These are phyloP conservation scores for Barnardius zonarius DNA, from an alignment of 2,113 vertebrate genomes.

Conservation along the genomic window DNA sequence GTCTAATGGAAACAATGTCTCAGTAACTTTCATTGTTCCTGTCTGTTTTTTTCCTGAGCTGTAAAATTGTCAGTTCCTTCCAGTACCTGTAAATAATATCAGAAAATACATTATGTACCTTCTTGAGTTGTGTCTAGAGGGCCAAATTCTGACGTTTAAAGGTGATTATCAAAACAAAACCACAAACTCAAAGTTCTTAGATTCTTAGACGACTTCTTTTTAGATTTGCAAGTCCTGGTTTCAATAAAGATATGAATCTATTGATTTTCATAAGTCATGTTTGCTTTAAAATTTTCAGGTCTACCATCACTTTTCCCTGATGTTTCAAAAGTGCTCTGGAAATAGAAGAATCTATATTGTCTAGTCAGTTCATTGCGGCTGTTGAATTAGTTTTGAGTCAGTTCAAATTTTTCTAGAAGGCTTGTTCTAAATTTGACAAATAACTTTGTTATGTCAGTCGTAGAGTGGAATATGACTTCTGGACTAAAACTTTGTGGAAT, in stretches of 20 bases:
- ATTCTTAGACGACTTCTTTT: neutral
- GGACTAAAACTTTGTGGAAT: neutral
- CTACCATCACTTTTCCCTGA: neutral
- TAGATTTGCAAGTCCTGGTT: neutral
- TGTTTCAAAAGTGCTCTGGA: neutral
- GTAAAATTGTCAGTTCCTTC: neutral
- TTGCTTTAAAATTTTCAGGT: neutral
- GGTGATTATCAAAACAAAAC: neutral
- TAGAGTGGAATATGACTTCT: neutral
- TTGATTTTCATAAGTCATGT: neutral
- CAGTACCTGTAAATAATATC: neutral
- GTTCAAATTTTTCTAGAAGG: neutral
- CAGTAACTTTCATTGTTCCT: neutral
- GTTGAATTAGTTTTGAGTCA: neutral
- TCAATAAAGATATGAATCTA: neutral
- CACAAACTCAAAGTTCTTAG: neutral
- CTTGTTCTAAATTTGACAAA: neutral
- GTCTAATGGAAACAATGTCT: neutral
- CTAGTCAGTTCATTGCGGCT: neutral
- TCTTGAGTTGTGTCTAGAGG: neutral
- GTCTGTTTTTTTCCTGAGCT: neutral
- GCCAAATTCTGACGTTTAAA: neutral
- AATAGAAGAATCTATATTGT: neutral
- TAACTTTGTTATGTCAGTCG: neutral
- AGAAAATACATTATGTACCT: neutral